Base-by-base conservation (phyloP, 1,140 invertebrate genomes). In the Achroia grisella region DNA sequence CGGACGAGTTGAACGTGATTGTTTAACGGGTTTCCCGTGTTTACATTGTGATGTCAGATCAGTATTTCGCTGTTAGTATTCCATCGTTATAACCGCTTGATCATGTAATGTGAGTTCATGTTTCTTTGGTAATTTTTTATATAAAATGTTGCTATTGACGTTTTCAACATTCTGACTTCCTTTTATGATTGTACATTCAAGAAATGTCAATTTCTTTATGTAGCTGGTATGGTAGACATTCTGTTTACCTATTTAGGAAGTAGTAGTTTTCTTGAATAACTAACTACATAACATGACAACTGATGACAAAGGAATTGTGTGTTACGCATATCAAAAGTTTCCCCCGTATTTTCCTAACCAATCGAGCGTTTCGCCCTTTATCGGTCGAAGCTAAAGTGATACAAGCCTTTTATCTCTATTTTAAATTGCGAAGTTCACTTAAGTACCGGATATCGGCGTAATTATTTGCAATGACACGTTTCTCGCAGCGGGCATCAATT, bases 371-470 rank as follows among this genome's bases (percentile, higher is more conserved):
- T 49, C 48, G 31, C 34, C 17, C 17, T 23, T 52, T 69, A 68
- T 71, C 65, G 41, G 39, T 23, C 27, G 36, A 52, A 43, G 56
- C 34, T 53, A 52, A 43, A 50, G 52, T 40, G 55, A 54, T 52
- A 23, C 17, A 23, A 23, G 17, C 6, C 17, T 23, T 23, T 23
- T 23, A 23, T 23, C 17, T 3, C 17, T 23, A 23, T 23, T 23
- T 23, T 23, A 23, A 23, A 23, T 23, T 23, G 17, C 17, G 6
- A 6, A 23, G 17, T 23, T 3, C 17, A 23, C 17, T 23, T 23
- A 23, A 23, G 17, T 66, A 56, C 60, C 71, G 69, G 72, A 79
- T 71, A 75, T 69, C 56, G 63, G 34, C 15, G 48, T 57, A 70
- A 79, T 79, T 75, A 71, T 51, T 23, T 29, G 28, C 30, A 49